Conservation (phyloP, 2,113 vertebrate species). For the Hippocampus mohnikei region DNA sequence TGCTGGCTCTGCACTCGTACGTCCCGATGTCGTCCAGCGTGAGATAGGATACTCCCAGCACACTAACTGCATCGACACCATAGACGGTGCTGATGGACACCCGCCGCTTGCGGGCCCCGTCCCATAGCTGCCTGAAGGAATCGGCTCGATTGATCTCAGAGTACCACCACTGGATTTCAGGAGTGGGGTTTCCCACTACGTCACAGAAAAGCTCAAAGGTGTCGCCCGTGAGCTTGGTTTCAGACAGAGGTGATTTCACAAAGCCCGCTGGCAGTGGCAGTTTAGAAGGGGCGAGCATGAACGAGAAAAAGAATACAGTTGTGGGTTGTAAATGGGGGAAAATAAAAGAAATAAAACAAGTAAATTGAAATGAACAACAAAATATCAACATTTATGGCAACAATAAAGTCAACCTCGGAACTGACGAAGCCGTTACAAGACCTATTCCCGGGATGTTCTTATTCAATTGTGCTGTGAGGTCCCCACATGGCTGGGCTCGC, state of each 20-base stretch:
- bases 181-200: conserved; percentile 91
- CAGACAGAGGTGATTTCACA: conserved; percentile 94
- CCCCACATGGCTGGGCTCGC: conserved; percentile 37
- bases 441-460: conserved; percentile 49
- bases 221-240: conserved; percentile 95
- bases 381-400: not conserved
- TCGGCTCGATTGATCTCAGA: conserved; percentile 92
- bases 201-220: conserved; percentile 98
- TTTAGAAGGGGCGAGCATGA: conserved; percentile 27
- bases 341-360: conserved; percentile 16
- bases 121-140: conserved; percentile 95
- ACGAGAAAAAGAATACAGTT: conserved; percentile 24
- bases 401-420: conserved; percentile 20
- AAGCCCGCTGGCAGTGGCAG: conserved; percentile 85
- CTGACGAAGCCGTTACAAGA: conserved; percentile 26
- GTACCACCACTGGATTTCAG: conserved; percentile 99
- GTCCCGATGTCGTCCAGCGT: conserved; percentile 89
- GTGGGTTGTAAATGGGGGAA: conserved; percentile 25
- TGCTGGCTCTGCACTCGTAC: conserved; percentile 98
- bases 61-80: conserved; percentile 87
- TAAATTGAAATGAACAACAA: not conserved
- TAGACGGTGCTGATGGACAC: conserved; percentile 92
- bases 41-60: conserved; percentile 85
- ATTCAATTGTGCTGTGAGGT: conserved; percentile 42
- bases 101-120: conserved; percentile 87